phyloP scores from a whole-genome alignment of 2,888 invertebrate species.

The Leptopilina drosophilae region DNA sequence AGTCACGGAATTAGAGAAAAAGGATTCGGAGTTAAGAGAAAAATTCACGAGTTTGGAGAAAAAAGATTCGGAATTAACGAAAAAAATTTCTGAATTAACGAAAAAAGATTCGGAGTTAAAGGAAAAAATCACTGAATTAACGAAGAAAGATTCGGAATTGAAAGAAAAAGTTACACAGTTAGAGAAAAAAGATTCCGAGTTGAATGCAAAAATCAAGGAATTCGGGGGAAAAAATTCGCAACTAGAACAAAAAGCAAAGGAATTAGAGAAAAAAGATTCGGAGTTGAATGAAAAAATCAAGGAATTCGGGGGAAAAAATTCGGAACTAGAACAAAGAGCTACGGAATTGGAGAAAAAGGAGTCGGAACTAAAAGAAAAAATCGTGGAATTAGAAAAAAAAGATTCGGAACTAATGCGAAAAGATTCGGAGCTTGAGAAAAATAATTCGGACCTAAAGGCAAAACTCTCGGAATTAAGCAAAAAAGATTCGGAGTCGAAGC shows the following conservation, averaged over 20 bases:
- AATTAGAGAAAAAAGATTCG: slow-evolving; percentile 46
- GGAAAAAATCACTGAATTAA: slow-evolving; percentile 5
- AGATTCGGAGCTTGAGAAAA: slow-evolving; percentile 50
- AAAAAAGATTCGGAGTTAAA: neutral
- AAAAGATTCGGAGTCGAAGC: slow-evolving; percentile 65
- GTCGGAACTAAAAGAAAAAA: slow-evolving; percentile 62
- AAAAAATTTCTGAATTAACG: slow-evolving; percentile 61
- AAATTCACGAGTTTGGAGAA: too few species aligned
- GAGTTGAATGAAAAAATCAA: slow-evolving; percentile 50
- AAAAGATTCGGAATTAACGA: slow-evolving; percentile 39
- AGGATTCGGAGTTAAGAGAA: slow-evolving; percentile 1
- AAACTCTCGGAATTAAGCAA: too few species aligned
- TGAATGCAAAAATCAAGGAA: slow-evolving; percentile 41
- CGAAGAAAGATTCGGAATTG: neutral
- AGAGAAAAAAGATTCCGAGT: slow-evolving; percentile 17
- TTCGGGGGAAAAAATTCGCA: slow-evolving; percentile 47
- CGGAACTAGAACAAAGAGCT: slow-evolving; percentile 46
- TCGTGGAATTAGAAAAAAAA: slow-evolving; percentile 62
- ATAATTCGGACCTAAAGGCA: slow-evolving; percentile 62
- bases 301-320: slow-evolving; percentile 47
- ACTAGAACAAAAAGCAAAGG: slow-evolving; percentile 45
- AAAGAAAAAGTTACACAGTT: slow-evolving; percentile 4
- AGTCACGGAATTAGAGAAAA: slow-evolving; percentile 62
- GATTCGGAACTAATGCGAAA: slow-evolving; percentile 68
- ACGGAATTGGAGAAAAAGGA: slow-evolving; percentile 46